Evolutionary conservation across 2,113 vertebrate genomes (phyloP).

Genomic region (Myiagra hebetior): DNA sequence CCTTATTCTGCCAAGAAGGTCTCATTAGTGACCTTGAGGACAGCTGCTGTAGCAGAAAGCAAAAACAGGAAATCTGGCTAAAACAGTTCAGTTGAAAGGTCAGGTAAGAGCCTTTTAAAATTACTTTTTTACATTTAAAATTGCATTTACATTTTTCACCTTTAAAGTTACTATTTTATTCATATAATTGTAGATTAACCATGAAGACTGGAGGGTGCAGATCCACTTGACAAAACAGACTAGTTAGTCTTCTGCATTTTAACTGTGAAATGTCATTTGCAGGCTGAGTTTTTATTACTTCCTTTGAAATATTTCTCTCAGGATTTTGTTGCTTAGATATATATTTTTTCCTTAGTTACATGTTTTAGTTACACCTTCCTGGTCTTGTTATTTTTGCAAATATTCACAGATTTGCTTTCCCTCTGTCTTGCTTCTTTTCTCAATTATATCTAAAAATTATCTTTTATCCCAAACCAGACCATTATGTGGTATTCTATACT

Average conservation of each 20-base stretch:
- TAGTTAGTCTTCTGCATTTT: neutral
- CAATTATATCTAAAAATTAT: neutral
- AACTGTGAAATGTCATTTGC: neutral
- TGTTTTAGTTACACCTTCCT: neutral
- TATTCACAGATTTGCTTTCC: neutral
- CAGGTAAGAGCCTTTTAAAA: neutral
- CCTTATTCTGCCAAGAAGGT: neutral
- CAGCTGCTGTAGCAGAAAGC: neutral
- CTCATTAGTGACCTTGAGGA: neutral
- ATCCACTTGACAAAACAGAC: neutral
- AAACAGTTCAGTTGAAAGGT: neutral
- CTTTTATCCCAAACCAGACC: neutral
- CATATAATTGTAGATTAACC: neutral
- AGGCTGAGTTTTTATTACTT: neutral
- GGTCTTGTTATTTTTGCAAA: neutral
- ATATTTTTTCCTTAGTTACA: neutral
- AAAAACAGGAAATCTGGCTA: neutral
- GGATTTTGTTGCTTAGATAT: neutral
- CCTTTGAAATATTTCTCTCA: neutral
- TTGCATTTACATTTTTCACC: neutral
- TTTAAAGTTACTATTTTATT: neutral
- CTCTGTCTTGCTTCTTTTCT: neutral
- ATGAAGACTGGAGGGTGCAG: neutral
- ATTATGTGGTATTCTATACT: neutral
- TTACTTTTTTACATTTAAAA: neutral